Percentiles rank a stretch among this genome's conserved stretches.
These are phyloP conservation scores for Neotoxoptera formosana DNA, from an alignment of 1,140 invertebrate species.

Conservation along the genomic window DNA sequence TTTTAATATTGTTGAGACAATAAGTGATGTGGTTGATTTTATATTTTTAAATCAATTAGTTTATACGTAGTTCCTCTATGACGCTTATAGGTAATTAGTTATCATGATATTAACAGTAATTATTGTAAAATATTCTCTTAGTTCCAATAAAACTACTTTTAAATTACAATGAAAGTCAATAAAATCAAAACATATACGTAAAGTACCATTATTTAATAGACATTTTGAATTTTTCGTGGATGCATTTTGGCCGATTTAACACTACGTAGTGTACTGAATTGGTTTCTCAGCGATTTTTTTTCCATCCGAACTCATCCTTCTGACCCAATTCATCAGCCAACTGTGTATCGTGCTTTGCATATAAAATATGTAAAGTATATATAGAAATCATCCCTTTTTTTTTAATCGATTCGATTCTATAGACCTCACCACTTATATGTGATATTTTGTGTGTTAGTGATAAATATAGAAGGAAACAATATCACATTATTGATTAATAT, in stretches of 20 bases:
- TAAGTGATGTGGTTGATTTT: neutral
- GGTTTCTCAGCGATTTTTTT: constrained; percentile 33
- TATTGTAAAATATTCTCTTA: too few relatives aligned
- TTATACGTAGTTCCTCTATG: neutral
- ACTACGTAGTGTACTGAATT: constrained; percentile 14
- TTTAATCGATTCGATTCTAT: constrained; percentile 35
- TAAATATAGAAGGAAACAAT: neutral
- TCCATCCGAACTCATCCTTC: neutral
- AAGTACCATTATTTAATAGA: neutral
- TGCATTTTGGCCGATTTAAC: constrained; percentile 31
- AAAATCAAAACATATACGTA: neutral
- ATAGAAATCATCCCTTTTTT: constrained; percentile 17
- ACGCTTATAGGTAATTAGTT: neutral
- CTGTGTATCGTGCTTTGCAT: constrained; percentile 33
- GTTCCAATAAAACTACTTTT: neutral
- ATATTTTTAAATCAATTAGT: neutral
- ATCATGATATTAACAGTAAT: neutral
- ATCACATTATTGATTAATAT: neutral
- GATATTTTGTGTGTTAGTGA: neutral
- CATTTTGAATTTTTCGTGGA: neutral
- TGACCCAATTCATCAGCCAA: constrained; percentile 53
- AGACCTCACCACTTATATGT: neutral
- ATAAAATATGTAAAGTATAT: constrained; percentile 41
- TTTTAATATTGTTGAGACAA: too few relatives aligned
- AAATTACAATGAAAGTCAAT: neutral